Evolutionary conservation across 2,113 vertebrate genomes (phyloP), one percentile per base, ranked within the genome.

Genomic region (Sinocyclocheilus grahami): DNA sequence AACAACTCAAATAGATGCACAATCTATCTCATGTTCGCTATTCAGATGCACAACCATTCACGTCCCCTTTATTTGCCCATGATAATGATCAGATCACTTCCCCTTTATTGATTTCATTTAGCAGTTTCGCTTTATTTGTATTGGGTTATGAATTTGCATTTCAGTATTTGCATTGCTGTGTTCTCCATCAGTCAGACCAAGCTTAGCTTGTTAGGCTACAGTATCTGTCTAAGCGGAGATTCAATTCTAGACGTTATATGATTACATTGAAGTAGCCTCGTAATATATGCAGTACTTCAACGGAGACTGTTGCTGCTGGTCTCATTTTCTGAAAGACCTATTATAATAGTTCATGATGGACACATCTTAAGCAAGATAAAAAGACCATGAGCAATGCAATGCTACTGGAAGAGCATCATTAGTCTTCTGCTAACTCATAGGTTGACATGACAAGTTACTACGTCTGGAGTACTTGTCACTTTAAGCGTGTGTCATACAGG

Each of bases 21-120:
- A 83, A 65, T 58, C 46, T 9, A 14, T 75, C 80, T 83, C 20
- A 33, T 37, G 42, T 82, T 86, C 33, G 22, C 33, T 51, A 22
- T 63, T 82, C 30, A 82, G 9, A 80, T 37, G 55, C 60, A 77
- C 62, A n/a, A 48, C 69, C 79, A 85, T 83, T 77, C 86, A 83
- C 30, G 6, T 79, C 27, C 16, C 20, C 24, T 82, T 78, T 82
- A 71, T 85, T 82, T 30, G 30, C n/a, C 24, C 67, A 69, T 18
- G n/a, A 85, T 85, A 48, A 58, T 53, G 53, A 75, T 85, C 71
- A 30, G 81, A 85, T 82, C 62, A 5, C 62, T 85, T 48, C 65
- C 30, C 20, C 14, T 78, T 85, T 78, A 85, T 82, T 85, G 87
- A 82, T 88, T 88, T 71, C 48, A 78, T 82, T 85, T 81, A 82